Evolutionary conservation across 2,113 vertebrate species (phyloP).

Genomic region (Mobula birostris): DNA sequence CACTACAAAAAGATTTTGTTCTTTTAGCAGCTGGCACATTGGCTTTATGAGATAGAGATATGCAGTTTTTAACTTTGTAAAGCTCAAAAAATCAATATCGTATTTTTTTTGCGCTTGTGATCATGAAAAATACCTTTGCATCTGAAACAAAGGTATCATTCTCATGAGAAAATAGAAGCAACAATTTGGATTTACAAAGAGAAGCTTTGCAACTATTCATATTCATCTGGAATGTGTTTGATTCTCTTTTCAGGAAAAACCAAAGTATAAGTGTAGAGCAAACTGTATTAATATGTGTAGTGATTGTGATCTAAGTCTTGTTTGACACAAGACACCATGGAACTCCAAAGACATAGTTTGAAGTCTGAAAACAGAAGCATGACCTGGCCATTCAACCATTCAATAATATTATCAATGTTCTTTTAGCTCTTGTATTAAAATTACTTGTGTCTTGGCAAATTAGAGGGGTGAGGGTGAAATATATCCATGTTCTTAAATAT

Average conservation of each 20-base stretch:
- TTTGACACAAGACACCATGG: not conserved
- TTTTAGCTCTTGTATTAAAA: no score
- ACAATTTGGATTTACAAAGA: not conserved
- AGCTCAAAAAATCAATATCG: not conserved
- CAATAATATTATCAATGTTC: no score
- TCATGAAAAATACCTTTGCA: not conserved
- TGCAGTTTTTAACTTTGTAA: not conserved
- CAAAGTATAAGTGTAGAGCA: not conserved
- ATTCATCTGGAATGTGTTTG: not conserved
- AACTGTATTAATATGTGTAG: not conserved
- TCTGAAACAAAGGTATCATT: constrained; percentile 19
- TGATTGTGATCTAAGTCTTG: not conserved
- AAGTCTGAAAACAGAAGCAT: no score
- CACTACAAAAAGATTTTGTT: not conserved
- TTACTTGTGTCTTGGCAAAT: no score
- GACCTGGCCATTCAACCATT: no score
- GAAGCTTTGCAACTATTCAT: not conserved
- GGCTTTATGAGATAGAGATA: not conserved
- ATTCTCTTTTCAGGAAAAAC: not conserved
- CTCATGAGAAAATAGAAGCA: constrained; percentile 10
- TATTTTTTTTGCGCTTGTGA: constrained; percentile 6
- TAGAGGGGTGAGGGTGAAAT: not conserved
- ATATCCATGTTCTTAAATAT: not conserved
- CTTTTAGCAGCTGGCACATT: constrained; percentile 18
- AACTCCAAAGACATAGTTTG: no score